phyloP scores from a whole-genome alignment of 2,888 invertebrate species.

The Trachelus iudaicus region DNA sequence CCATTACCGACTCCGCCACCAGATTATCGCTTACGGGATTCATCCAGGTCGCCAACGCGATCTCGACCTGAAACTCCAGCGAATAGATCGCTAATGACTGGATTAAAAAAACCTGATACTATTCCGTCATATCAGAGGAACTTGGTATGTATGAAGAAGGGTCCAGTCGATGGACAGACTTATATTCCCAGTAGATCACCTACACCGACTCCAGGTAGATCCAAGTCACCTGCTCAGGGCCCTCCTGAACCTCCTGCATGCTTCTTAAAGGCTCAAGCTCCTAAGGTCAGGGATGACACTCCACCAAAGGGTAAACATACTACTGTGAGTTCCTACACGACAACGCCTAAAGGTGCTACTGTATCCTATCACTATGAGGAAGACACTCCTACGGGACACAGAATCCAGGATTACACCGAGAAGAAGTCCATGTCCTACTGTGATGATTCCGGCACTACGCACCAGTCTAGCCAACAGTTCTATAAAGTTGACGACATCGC shows the following conservation, averaged over 20 bases:
- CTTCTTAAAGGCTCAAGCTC: constrained; percentile 72
- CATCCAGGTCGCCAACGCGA: constrained; percentile 69
- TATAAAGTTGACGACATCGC: neutral
- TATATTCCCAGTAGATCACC: constrained; percentile 58
- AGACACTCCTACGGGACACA: constrained; percentile 60
- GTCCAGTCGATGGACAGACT: constrained; percentile 48
- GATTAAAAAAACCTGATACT: constrained; percentile 77
- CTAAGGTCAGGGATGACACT: constrained; percentile 70
- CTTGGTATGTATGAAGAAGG: constrained; percentile 71
- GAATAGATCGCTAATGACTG: constrained; percentile 46
- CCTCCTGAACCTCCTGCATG: constrained; percentile 68
- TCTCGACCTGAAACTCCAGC: constrained; percentile 73
- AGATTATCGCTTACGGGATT: constrained; percentile 55
- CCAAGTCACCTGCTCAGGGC: constrained; percentile 78
- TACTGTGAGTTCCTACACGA: constrained; percentile 21
- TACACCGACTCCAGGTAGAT: constrained; percentile 63
- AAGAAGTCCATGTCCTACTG: constrained; percentile 59
- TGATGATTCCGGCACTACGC: constrained; percentile 49
- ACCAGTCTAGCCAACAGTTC: neutral
- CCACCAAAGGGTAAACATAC: constrained; percentile 38
- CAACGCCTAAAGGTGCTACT: constrained; percentile 49
- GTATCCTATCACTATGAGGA: constrained; percentile 58
- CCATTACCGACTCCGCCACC: constrained; percentile 61
- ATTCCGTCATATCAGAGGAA: constrained; percentile 85
- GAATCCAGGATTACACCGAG: constrained; percentile 54